These are phyloP conservation scores for Mythimna vitellina DNA, from an alignment of 2,888 invertebrate genomes.

Conservation along the genomic window DNA sequence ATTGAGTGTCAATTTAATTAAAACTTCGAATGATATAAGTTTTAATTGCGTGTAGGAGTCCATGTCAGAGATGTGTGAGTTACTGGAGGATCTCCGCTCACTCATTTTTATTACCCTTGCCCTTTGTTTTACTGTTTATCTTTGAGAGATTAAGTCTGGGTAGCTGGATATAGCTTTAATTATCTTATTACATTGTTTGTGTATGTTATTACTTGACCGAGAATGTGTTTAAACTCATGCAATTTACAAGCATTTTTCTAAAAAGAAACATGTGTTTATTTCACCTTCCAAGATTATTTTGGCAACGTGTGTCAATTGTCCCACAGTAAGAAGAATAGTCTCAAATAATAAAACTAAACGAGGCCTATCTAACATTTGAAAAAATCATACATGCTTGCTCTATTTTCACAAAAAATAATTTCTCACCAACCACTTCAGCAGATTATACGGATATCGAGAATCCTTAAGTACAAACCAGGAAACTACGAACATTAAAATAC, in stretches of 20 bases:
- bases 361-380: not conserved
- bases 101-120: conserved; percentile 59
- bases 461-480: conserved; percentile 41
- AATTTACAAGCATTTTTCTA: not conserved
- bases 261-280: not conserved
- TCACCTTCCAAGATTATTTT: not conserved
- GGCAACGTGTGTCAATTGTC: not conserved
- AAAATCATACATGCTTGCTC: not conserved
- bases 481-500: conserved; percentile 51
- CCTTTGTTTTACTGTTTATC: conserved; percentile 47
- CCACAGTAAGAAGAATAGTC: not conserved
- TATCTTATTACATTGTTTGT: conserved; percentile 11
- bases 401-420: conserved; percentile 24
- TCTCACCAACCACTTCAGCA: conserved; percentile 36
- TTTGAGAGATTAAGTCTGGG: not conserved
- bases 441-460: conserved; percentile 49
- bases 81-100: conserved; percentile 43
- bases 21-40: conserved; percentile 76
- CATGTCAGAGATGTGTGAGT: conserved; percentile 53
- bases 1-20: conserved; percentile 75
- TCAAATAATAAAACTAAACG: no score
- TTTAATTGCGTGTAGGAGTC: conserved; percentile 71
- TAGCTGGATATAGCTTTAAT: conserved; percentile 5
- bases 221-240: not conserved
- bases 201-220: not conserved